Conservation (phyloP, 2,888 invertebrate genomes). For the Zhengitettix transpicula region DNA sequence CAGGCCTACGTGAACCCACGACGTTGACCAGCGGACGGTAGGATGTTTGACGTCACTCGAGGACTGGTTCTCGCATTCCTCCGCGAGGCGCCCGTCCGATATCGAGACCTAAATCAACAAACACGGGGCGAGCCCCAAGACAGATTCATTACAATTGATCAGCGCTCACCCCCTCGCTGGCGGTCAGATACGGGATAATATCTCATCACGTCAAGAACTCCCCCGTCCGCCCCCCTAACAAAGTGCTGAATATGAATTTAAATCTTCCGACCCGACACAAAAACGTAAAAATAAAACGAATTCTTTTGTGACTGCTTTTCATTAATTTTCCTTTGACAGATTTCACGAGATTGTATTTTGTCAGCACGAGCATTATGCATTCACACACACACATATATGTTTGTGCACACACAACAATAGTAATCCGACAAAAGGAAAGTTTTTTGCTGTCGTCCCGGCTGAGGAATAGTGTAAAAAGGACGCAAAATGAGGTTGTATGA, state of each 20-base stretch:
- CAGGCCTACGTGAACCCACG: too few relatives aligned
- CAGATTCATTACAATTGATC: too few relatives aligned
- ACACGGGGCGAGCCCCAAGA: too few relatives aligned
- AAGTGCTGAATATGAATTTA: neutral
- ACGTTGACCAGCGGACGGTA: too few relatives aligned
- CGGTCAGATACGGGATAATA: neutral
- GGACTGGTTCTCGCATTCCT: too few relatives aligned
- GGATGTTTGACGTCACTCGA: too few relatives aligned
- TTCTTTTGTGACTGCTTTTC: neutral
- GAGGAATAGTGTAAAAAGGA: neutral
- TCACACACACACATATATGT: neutral
- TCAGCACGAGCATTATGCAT: neutral
- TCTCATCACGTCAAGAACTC: neutral
- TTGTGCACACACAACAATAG: neutral
- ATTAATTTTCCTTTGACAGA: neutral
- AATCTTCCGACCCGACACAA: neutral
- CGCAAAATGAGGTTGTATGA: neutral
- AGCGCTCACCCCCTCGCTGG: too few relatives aligned
- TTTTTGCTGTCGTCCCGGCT: neutral
- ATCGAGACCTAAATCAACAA: too few relatives aligned
- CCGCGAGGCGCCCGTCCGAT: too few relatives aligned
- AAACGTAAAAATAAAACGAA: neutral
- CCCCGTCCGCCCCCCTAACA: neutral
- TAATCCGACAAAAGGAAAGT: neutral
- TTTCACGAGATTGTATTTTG: neutral